Percentiles rank a stretch among this genome's conserved stretches.
Conservation (phyloP, 2,888 invertebrate species). For the Sympetrum striolatum region DNA sequence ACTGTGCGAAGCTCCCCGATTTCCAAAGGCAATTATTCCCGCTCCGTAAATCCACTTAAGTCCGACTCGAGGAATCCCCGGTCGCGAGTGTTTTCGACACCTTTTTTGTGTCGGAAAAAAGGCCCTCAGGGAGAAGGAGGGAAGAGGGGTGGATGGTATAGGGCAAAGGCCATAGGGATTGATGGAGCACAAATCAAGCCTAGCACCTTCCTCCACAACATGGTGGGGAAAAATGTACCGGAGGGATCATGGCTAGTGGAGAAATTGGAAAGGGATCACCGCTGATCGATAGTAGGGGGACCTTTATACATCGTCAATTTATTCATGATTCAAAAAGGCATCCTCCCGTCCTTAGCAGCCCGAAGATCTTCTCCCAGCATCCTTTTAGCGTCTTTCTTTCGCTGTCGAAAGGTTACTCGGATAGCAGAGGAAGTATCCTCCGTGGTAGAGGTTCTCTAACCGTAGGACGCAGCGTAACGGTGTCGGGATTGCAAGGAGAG, state of each 20-base stretch:
- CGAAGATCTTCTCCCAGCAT: not conserved
- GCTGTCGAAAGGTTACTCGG: too few relatives aligned
- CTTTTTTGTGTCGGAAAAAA: not conserved
- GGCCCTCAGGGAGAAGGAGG: not conserved
- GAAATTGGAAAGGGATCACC: not conserved
- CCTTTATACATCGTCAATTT: not conserved
- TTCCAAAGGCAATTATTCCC: not conserved
- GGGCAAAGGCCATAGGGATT: not conserved
- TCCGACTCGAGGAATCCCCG: not conserved
- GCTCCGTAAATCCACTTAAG: not conserved
- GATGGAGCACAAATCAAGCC: not conserved
- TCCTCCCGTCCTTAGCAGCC: not conserved
- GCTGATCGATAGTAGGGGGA: not conserved
- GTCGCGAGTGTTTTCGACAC: not conserved
- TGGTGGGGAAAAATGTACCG: not conserved
- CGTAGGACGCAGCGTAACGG: too few relatives aligned
- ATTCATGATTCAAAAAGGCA: not conserved
- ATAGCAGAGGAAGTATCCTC: too few relatives aligned
- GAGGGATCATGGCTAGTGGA: not conserved
- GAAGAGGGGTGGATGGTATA: not conserved
- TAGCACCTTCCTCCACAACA: not conserved
- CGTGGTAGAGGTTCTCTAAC: too few relatives aligned
- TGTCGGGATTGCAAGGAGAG: too few relatives aligned
- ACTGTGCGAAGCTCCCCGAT: not conserved
- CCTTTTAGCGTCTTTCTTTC: not conserved